Evolutionary conservation across 2,888 invertebrate species (phyloP).

Genomic region (Norana najaformis): DNA sequence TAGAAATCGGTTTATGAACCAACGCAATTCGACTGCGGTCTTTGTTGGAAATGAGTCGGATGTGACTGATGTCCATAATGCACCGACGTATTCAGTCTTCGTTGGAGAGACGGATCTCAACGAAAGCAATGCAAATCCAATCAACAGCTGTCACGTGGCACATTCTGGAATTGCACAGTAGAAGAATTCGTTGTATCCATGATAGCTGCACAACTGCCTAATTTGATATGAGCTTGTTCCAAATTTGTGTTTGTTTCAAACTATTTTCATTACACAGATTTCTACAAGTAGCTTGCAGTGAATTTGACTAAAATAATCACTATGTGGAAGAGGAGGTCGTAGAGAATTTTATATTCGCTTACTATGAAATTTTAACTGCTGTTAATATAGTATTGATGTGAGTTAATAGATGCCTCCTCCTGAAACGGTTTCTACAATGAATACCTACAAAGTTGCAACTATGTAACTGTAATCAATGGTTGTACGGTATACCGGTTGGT

Average conservation of each 20-base stretch:
- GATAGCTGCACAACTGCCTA: background rate
- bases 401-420: too few relatives aligned
- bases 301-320: too few relatives aligned
- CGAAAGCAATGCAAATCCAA: background rate
- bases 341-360: too few relatives aligned
- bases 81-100: background rate
- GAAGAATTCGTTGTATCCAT: background rate
- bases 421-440: too few relatives aligned
- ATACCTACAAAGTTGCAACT: too few relatives aligned
- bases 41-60: background rate
- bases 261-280: background rate
- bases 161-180: background rate
- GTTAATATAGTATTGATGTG: too few relatives aligned
- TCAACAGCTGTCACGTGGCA: background rate
- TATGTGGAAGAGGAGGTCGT: too few relatives aligned
- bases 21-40: background rate
- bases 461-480: too few relatives aligned
- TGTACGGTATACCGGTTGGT: too few relatives aligned
- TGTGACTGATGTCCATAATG: background rate
- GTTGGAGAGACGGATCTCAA: background rate
- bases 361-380: too few relatives aligned
- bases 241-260: background rate
- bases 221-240: background rate
- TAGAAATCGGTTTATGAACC: background rate
- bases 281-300: background rate